phyloP scores from a whole-genome alignment of 2,888 invertebrate species.

The Anorthoa munda region DNA sequence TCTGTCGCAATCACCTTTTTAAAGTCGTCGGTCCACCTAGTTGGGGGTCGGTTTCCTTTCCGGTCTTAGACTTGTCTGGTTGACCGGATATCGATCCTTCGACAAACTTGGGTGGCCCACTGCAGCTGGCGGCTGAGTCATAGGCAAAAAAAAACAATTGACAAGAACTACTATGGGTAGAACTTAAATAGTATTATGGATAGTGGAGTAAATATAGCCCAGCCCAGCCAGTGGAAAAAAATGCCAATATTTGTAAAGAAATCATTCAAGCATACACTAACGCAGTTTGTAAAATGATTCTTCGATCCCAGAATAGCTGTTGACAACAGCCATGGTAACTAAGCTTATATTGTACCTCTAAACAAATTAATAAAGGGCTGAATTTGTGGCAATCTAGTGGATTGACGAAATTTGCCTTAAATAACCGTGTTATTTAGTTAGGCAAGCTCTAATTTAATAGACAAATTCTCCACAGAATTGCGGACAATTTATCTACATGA shows the following conservation, averaged over 20 bases:
- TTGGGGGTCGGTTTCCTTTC: too few relatives aligned
- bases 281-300: too few relatives aligned
- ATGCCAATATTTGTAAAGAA: background rate
- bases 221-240: too few relatives aligned
- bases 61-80: too few relatives aligned
- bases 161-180: background rate
- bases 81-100: too few relatives aligned
- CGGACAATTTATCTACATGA: conserved; percentile 42
- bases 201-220: too few relatives aligned
- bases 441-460: conserved; percentile 38
- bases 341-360: conserved; percentile 5
- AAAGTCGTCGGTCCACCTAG: too few relatives aligned
- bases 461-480: conserved; percentile 43
- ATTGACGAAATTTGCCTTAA: too few relatives aligned
- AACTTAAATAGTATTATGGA: background rate
- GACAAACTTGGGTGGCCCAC: too few relatives aligned
- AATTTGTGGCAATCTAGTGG: conserved; percentile 10
- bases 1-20: too few relatives aligned
- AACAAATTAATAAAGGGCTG: conserved; percentile 7
- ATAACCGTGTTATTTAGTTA: conserved; percentile 33
- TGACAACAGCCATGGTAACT: conserved; percentile 1
- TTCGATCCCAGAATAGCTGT: background rate
- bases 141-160: background rate
- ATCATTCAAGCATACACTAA: background rate
- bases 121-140: too few relatives aligned